These are phyloP conservation scores for Dasysyrphus albostriatus DNA, from an alignment of 2,888 invertebrate genomes.

Conservation along the genomic window DNA sequence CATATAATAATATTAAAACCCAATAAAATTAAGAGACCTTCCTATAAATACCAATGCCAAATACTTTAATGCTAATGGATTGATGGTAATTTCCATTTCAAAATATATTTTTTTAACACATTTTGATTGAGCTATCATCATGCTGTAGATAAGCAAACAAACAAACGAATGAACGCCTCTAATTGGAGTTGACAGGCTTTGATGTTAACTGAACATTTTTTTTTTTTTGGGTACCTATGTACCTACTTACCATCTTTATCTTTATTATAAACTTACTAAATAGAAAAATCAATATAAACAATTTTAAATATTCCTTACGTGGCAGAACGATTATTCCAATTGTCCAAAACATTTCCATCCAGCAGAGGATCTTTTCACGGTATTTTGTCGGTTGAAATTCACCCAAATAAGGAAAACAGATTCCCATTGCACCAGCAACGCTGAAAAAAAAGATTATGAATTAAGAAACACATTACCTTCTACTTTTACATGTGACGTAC, in stretches of 20 bases:
- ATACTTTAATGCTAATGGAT: slow-evolving; percentile 26
- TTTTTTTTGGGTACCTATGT: background rate
- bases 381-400: slow-evolving; percentile 92
- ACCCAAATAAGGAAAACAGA: slow-evolving; percentile 92
- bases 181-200: slow-evolving; percentile 60
- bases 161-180: slow-evolving; percentile 38
- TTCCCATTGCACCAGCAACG: slow-evolving; percentile 92
- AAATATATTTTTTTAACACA: slow-evolving; percentile 58
- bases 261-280: slow-evolving; percentile 25
- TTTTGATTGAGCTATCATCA: slow-evolving; percentile 76
- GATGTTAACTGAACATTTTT: slow-evolving; percentile 22
- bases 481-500: background rate
- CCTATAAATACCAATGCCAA: background rate
- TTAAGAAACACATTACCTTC: background rate
- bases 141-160: slow-evolving; percentile 51
- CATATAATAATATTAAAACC: slow-evolving; percentile 21
- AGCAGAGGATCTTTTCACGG: slow-evolving; percentile 91
- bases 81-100: slow-evolving; percentile 52
- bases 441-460: slow-evolving; percentile 83
- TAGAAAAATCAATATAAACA: slow-evolving; percentile 44
- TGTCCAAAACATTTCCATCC: slow-evolving; percentile 95
- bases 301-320: slow-evolving; percentile 84
- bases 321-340: slow-evolving; percentile 90
- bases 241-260: background rate
- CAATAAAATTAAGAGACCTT: slow-evolving; percentile 33